phyloP scores from a whole-genome alignment of 1,140 invertebrate species.

The Megalonaias nervosa region DNA sequence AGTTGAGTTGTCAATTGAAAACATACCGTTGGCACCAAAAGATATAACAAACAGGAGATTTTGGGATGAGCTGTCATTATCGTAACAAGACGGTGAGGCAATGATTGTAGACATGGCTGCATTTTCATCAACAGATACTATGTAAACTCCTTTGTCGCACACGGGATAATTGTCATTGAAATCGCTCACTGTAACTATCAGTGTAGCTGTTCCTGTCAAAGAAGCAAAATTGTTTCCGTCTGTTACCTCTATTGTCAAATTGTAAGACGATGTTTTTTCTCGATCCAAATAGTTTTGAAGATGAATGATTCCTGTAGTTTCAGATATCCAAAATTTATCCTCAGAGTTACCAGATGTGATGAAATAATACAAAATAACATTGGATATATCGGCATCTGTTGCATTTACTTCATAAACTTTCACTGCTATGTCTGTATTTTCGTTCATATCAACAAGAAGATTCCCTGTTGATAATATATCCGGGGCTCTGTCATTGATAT shows the following conservation, averaged over 20 bases:
- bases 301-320: constrained; percentile 34
- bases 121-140: constrained; percentile 53
- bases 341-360: constrained; percentile 25
- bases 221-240: constrained; percentile 84
- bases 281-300: constrained; percentile 34
- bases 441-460: constrained; percentile 18
- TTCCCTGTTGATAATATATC: constrained; percentile 15
- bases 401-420: constrained; percentile 80
- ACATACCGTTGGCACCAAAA: constrained; percentile 7
- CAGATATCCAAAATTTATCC: constrained; percentile 30
- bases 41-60: constrained; percentile 34
- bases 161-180: constrained; percentile 45
- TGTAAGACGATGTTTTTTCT: constrained; percentile 75
- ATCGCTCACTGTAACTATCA: constrained; percentile 38
- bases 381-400: constrained; percentile 88
- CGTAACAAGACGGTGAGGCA: constrained; percentile 15
- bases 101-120: constrained; percentile 11
- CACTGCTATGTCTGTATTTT: constrained; percentile 17
- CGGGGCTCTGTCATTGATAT: constrained; percentile 35
- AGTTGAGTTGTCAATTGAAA: too few species aligned
- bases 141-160: constrained; percentile 39
- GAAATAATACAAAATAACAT: constrained; percentile 22
- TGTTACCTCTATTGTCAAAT: constrained; percentile 87
- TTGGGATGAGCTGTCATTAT: constrained; percentile 23
- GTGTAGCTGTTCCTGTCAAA: constrained; percentile 25